Percentiles rank a stretch among this genome's conserved stretches.
Evolutionary conservation across 2,888 invertebrate species (phyloP).

Genomic region (Hirtodrosophila histrioides): DNA sequence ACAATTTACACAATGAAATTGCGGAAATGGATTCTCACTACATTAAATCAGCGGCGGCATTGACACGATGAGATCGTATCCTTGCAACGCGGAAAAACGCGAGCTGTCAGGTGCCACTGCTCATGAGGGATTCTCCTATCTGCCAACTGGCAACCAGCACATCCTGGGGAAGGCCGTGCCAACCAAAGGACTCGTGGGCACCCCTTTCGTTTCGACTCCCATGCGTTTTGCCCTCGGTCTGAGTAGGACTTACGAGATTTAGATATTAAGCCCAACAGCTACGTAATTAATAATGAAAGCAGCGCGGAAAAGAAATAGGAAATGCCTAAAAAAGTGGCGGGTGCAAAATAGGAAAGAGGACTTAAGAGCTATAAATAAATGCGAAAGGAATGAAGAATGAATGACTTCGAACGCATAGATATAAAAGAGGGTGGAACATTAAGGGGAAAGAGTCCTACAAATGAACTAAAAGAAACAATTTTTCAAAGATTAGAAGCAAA

Average conservation of each 20-base stretch:
- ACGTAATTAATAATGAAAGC: constrained; percentile 44
- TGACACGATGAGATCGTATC: too few species aligned
- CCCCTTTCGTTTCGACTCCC: neutral
- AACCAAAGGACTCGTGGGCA: neutral
- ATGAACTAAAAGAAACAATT: neutral
- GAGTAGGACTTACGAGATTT: constrained; percentile 14
- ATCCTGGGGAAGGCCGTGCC: too few species aligned
- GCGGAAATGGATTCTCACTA: too few species aligned
- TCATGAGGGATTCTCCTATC: too few species aligned
- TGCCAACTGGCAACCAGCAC: too few species aligned
- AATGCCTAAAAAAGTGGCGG: constrained; percentile 6
- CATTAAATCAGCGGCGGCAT: too few species aligned
- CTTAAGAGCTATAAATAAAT: constrained; percentile 16
- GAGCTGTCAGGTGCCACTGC: too few species aligned
- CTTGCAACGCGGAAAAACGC: too few species aligned
- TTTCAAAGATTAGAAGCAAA: neutral
- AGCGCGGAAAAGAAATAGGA: constrained; percentile 11
- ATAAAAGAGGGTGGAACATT: neutral
- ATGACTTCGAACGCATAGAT: neutral
- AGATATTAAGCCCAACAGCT: constrained; percentile 23
- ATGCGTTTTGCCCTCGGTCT: neutral
- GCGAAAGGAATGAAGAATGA: constrained; percentile 12
- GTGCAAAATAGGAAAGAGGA: constrained; percentile 7
- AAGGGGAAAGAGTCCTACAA: neutral
- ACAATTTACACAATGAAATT: too few species aligned